Percentiles rank a stretch among this genome's conserved stretches.
Conservation (phyloP, 2,888 invertebrate species). For the Hypena proboscidalis region DNA sequence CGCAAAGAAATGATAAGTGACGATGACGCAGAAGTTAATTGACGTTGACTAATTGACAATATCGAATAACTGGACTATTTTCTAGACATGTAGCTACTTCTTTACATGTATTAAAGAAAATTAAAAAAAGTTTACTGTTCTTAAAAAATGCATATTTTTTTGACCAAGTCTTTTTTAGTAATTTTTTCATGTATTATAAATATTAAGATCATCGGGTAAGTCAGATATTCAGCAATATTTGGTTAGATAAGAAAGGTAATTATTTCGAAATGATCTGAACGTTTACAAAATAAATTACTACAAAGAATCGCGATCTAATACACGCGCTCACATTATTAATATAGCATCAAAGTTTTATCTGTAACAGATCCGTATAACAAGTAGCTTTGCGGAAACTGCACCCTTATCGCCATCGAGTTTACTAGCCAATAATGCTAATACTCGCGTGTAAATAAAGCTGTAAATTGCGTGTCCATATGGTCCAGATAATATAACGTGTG, state of each 20-base stretch:
- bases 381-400: constrained; percentile 18
- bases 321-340: too few species aligned
- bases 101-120: too few species aligned
- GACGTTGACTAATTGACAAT: constrained; percentile 36
- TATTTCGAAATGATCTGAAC: too few species aligned
- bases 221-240: too few species aligned
- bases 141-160: too few species aligned
- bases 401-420: constrained; percentile 22
- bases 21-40: constrained; percentile 20
- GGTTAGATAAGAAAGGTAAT: too few species aligned
- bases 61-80: constrained; percentile 34
- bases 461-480: constrained; percentile 14
- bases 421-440: constrained; percentile 21
- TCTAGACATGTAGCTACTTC: constrained; percentile 15
- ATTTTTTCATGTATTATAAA: too few species aligned
- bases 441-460: constrained; percentile 9
- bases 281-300: too few species aligned
- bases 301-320: too few species aligned
- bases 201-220: too few species aligned
- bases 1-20: constrained; percentile 42
- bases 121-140: too few species aligned
- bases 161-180: too few species aligned
- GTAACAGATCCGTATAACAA: constrained; percentile 21
- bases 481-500: constrained; percentile 25
- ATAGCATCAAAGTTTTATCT: constrained; percentile 16